These are phyloP conservation scores for Imbricaverruca yamaguchii DNA, from an alignment of 2,888 invertebrate species.

Conservation along the genomic window DNA sequence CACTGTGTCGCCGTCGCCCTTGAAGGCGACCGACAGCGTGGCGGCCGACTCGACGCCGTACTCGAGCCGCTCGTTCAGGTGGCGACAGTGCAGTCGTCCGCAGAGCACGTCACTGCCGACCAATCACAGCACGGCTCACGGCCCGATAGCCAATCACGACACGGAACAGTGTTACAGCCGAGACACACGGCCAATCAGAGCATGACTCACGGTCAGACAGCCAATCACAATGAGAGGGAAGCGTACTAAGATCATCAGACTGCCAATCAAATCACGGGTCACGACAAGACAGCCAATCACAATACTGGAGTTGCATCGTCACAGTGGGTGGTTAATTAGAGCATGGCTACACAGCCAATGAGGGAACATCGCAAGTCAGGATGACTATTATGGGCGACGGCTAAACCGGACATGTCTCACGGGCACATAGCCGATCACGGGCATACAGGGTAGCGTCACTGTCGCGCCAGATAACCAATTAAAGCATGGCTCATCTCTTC, in stretches of 20 bases:
- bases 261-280: too few relatives aligned
- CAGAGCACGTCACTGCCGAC: constrained; percentile 60
- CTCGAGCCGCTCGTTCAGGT: constrained; percentile 84
- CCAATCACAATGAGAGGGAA: neutral
- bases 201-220: too few relatives aligned
- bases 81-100: constrained; percentile 91
- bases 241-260: too few relatives aligned
- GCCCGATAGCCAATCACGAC: neutral
- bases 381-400: too few relatives aligned
- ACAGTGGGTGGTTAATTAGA: too few relatives aligned
- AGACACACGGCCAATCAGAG: too few relatives aligned
- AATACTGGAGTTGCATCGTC: too few relatives aligned
- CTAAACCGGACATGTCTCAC: neutral
- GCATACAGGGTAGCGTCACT: neutral
- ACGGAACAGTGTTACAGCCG: neutral
- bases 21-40: constrained; percentile 70
- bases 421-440: neutral
- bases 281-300: too few relatives aligned
- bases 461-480: too few relatives aligned
- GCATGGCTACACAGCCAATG: too few relatives aligned
- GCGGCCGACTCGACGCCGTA: constrained; percentile 91
- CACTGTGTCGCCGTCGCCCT: constrained; percentile 54
- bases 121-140: constrained; percentile 9
- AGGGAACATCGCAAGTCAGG: too few relatives aligned
- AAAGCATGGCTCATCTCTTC: too few relatives aligned